phyloP scores from a whole-genome alignment of 1,140 invertebrate species.

The Drosophila guanche region DNA sequence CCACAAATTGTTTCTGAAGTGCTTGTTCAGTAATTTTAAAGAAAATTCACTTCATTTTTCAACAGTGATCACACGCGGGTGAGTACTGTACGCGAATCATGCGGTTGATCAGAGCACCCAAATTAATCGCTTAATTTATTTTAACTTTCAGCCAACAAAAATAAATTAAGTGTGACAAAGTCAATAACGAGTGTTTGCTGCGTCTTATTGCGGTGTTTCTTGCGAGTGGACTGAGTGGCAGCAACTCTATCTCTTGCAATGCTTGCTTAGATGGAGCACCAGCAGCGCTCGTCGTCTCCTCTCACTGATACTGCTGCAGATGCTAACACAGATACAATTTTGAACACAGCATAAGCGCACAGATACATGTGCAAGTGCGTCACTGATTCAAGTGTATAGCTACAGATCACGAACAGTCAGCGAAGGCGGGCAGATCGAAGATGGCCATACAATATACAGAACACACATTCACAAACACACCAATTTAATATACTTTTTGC shows the following conservation, averaged over 20 bases:
- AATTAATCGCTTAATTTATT: slow-evolving; percentile 38
- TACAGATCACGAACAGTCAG: slow-evolving; percentile 51
- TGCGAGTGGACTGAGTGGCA: slow-evolving; percentile 58
- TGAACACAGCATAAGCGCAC: slow-evolving; percentile 12
- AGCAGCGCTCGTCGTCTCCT: neutral
- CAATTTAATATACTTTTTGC: slow-evolving; percentile 12
- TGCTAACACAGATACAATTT: slow-evolving; percentile 40
- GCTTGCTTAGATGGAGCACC: slow-evolving; percentile 66
- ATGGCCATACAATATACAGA: slow-evolving; percentile 48
- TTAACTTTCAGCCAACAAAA: slow-evolving; percentile 33
- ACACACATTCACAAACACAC: slow-evolving; percentile 13
- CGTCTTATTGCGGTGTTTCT: slow-evolving; percentile 60
- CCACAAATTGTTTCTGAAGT: too few species aligned
- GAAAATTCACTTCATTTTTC: too few species aligned
- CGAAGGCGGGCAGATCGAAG: slow-evolving; percentile 71
- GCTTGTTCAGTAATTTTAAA: too few species aligned
- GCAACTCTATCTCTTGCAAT: slow-evolving; percentile 62
- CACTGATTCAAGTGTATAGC: slow-evolving; percentile 39
- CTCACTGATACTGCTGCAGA: slow-evolving; percentile 42
- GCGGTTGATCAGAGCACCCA: neutral
- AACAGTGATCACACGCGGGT: neutral
- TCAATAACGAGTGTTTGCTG: slow-evolving; percentile 44
- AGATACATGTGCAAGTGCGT: slow-evolving; percentile 46
- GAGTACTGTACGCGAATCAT: slow-evolving; percentile 7
- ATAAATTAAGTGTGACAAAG: slow-evolving; percentile 44